These are phyloP conservation scores for Mobula hypostoma DNA, from an alignment of 2,113 vertebrate species.

Conservation along the genomic window DNA sequence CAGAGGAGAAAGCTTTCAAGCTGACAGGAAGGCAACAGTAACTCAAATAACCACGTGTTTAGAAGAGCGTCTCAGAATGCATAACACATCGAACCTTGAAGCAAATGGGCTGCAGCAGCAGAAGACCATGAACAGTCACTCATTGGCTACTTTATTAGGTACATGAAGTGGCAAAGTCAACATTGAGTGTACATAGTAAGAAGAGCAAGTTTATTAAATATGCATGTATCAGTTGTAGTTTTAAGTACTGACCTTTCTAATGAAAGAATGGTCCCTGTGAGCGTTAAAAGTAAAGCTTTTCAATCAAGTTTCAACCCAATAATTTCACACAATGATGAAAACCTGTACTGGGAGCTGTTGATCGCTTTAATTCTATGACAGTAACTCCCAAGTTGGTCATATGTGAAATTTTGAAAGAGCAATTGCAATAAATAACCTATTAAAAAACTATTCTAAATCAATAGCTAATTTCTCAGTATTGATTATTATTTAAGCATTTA, in stretches of 20 bases:
- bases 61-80: too few species aligned
- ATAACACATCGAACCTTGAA: too few species aligned
- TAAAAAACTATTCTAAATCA: conserved; percentile 87
- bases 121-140: too few species aligned
- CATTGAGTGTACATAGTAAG: not conserved
- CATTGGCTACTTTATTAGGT: too few species aligned
- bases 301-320: conserved; percentile 64
- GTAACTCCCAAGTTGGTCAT: conserved; percentile 69
- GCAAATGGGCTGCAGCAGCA: too few species aligned
- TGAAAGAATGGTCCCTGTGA: conserved; percentile 67
- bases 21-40: too few species aligned
- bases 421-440: conserved; percentile 88
- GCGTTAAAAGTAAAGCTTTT: conserved; percentile 54
- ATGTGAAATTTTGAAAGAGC: conserved; percentile 87
- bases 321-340: conserved; percentile 56
- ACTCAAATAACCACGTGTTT: too few species aligned
- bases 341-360: conserved; percentile 59
- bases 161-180: too few species aligned
- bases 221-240: conserved; percentile 50
- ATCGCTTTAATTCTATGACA: conserved; percentile 64
- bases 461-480: conserved; percentile 95
- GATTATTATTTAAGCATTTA: conserved; percentile 89
- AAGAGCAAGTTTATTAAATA: not conserved
- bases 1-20: too few species aligned
- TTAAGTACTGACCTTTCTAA: conserved; percentile 72